Evolutionary conservation across 2,113 vertebrate species (phyloP).

Genomic region (Anguilla rostrata): DNA sequence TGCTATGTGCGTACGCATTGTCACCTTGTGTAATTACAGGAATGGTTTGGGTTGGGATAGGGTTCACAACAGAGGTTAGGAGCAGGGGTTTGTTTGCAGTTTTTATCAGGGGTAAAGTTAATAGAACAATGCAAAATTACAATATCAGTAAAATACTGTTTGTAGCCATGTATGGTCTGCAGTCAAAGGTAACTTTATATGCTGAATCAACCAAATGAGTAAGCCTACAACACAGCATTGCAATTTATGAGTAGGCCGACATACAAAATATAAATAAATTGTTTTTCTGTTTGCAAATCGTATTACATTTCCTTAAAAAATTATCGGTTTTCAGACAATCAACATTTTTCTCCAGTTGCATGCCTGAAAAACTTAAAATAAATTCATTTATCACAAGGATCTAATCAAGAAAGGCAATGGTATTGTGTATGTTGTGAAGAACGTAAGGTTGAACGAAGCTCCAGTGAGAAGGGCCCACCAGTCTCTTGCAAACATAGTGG

Average conservation of each 20-base stretch:
- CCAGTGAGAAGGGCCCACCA: too few species aligned
- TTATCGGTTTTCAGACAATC: too few species aligned
- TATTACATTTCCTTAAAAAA: too few species aligned
- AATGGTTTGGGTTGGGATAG: not conserved
- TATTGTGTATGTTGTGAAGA: too few species aligned
- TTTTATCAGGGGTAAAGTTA: not conserved
- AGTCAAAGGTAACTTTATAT: not conserved
- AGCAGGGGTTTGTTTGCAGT: not conserved
- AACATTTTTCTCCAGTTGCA: too few species aligned
- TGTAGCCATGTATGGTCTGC: not conserved
- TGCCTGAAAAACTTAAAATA: too few species aligned
- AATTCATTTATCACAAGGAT: too few species aligned
- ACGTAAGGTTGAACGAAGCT: too few species aligned
- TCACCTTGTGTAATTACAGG: not conserved
- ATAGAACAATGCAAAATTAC: not conserved
- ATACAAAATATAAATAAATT: not conserved
- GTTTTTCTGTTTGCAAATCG: not conserved
- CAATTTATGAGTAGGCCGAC: not conserved
- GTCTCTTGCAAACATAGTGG: too few species aligned
- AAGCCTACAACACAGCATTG: not conserved
- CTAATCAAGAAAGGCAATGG: too few species aligned
- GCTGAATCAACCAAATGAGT: not conserved
- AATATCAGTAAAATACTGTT: not conserved
- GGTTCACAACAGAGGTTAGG: not conserved
- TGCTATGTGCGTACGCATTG: not conserved